Base-by-base conservation (phyloP, 2,797 vertebrate genomes). In the Orestias chungarensis region DNA sequence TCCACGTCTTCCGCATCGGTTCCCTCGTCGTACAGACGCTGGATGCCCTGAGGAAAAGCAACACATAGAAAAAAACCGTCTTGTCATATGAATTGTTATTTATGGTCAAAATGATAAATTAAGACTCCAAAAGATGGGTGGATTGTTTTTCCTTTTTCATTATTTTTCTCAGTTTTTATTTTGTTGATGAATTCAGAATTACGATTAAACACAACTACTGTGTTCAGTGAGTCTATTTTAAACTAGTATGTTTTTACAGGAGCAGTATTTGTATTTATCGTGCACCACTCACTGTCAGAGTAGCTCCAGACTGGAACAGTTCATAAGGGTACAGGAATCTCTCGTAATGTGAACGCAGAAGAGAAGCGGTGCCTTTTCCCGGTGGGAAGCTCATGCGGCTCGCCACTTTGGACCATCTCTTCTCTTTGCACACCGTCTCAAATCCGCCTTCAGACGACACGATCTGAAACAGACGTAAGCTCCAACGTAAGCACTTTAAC, bases 291-390 rank as follows among this genome's bases (percentile, higher is more conserved):
- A 96, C 95, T 80, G 96, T 97, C 46, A 99, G 94, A 62, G 96
- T 96, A 81, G 97, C 97, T 66, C 98, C 97, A 8, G 97, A 96
- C 76, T 99, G 97, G 91, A 99, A 99, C 78, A 99, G 96, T 76
- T 99, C 97, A 2, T 99, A 99, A 0, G 98, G 98, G 88, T 99
- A 99, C 11, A 99, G 95, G 87, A 99, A 96, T 80, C 96, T 94
- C 84, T 99, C 96, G 55, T 97, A 99, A 83, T 99, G 98, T 23
- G 96, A 95, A 77, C 98, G 97, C 55, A 99, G 92, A 67, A 99
- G 86, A 0, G 98, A 96, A 1, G 97, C 96, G 0, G 93, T 95
- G 82, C 96, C 96, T 92, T 96, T 99, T 66, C 97, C 98, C 0
- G 95, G 87, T n/a, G 97, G 94, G 86, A 97, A 99, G 64, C 97